Conservation (phyloP, 2,888 invertebrate genomes). For the Trachelus troglodyta region DNA sequence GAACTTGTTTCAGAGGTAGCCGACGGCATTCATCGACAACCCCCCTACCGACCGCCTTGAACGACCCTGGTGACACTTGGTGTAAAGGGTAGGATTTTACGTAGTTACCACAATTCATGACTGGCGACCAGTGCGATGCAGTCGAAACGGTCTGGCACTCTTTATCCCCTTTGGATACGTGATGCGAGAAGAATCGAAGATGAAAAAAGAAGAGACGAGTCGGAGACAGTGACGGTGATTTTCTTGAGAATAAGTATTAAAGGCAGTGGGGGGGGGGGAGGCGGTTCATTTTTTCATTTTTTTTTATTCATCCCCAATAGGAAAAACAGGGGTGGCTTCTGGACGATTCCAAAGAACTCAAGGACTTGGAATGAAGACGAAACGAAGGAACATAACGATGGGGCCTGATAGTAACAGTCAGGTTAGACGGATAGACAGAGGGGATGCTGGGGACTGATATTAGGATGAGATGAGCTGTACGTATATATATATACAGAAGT, state of each 20-base stretch:
- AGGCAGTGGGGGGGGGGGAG: not conserved
- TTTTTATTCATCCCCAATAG: not conserved
- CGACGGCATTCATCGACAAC: not conserved
- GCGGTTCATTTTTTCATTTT: not conserved
- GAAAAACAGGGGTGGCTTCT: not conserved
- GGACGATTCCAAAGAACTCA: not conserved
- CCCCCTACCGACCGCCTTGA: not conserved
- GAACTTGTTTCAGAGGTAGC: conserved; percentile 30
- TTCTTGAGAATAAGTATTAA: not conserved
- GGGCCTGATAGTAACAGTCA: not conserved
- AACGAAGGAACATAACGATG: not conserved
- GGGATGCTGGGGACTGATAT: not conserved
- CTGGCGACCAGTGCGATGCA: not conserved
- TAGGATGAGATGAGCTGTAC: not conserved
- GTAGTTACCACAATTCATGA: not conserved
- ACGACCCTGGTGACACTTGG: not conserved
- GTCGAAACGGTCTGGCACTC: not conserved
- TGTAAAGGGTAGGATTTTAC: not conserved
- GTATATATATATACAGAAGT: not conserved
- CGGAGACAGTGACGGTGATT: not conserved
- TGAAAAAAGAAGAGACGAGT: not conserved
- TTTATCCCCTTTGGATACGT: not conserved
- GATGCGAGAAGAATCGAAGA: not conserved
- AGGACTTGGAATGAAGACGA: not conserved
- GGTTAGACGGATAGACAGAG: not conserved